phyloP scores from a whole-genome alignment of 2,113 vertebrate genomes.

The pig (Sus scrofa) region T2T-Sscrofa CM000817.6:88729501-88730000 shows the following conservation, averaged over 20 bases:
- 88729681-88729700: conserved; percentile 79
- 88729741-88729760: conserved; percentile 76
- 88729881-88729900: conserved; percentile 82
- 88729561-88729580: background rate
- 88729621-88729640: conserved; percentile 63
- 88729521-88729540: conserved; percentile 55
- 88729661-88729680: conserved; percentile 73
- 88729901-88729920: conserved; percentile 72
- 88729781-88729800: conserved; percentile 66
- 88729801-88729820: conserved; percentile 28
- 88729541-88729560: conserved; percentile 46
- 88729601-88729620: background rate
- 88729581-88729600: background rate
- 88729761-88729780: conserved; percentile 8
- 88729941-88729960: conserved; percentile 79
- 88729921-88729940: conserved; percentile 79
- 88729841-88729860: conserved; percentile 75
- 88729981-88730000: conserved; percentile 63
- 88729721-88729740: conserved; percentile 76
- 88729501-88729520: conserved; percentile 47
- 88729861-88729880: conserved; percentile 78
- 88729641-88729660: conserved; percentile 70
- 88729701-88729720: conserved; percentile 84
- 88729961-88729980: conserved; percentile 69
- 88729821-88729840: conserved; percentile 63